Percentiles rank a stretch among this genome's conserved stretches.
These are phyloP conservation scores for Garra rufa DNA, from an alignment of 2,113 vertebrate species.

Conservation along the genomic window DNA sequence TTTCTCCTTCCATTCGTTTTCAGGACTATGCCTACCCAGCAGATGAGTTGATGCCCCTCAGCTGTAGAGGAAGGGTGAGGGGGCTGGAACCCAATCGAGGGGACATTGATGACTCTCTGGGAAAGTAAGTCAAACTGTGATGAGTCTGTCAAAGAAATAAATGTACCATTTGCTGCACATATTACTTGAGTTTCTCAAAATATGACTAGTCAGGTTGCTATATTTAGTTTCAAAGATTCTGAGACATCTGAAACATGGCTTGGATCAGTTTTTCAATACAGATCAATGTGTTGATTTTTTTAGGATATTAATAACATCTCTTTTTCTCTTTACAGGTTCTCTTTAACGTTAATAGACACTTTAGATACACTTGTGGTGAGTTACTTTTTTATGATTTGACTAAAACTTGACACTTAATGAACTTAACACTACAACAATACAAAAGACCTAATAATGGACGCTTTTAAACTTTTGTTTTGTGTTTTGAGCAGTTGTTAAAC, in stretches of 20 bases:
- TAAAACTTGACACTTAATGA: too few relatives aligned
- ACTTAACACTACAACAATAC: too few relatives aligned
- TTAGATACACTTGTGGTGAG: constrained; percentile 83
- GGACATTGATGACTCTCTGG: constrained; percentile 81
- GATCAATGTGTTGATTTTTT: not conserved
- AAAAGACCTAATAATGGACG: not conserved
- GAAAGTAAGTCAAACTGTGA: constrained; percentile 71
- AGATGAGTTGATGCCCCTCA: constrained; percentile 83
- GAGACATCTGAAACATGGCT: not conserved
- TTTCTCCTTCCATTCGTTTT: constrained; percentile 28
- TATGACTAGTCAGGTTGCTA: not conserved
- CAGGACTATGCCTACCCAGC: constrained; percentile 83
- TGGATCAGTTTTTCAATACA: not conserved
- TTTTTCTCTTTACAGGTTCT: constrained; percentile 71
- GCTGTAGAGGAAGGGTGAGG: constrained; percentile 80
- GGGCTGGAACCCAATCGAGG: constrained; percentile 82
- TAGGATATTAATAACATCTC: not conserved
- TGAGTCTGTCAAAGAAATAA: not conserved
- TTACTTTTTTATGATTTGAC: constrained; percentile 4
- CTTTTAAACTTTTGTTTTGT: constrained; percentile 12
- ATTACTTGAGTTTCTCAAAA: not conserved
- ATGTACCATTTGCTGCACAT: not conserved
- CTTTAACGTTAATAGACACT: constrained; percentile 81
- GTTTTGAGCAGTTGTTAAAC: constrained; percentile 74
- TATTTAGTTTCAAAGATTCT: not conserved